phyloP scores from a whole-genome alignment of 2,888 invertebrate genomes.

The Autographa pulchrina region DNA sequence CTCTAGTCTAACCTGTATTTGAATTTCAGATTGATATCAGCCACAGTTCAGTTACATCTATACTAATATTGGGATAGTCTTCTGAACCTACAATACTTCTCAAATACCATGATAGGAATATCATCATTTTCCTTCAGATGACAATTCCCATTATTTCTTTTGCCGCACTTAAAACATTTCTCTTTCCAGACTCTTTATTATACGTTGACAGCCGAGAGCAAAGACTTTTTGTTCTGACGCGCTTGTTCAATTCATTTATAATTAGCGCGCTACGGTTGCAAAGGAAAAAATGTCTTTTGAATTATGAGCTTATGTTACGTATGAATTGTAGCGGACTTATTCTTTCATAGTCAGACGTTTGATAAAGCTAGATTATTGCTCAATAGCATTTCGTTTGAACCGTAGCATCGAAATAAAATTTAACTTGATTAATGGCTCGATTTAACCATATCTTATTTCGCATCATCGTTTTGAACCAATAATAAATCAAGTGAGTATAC shows the following conservation, averaged over 20 bases:
- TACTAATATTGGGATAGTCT: neutral
- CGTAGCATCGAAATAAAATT: neutral
- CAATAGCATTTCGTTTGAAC: neutral
- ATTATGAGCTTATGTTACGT: conserved; percentile 27
- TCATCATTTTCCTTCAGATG: conserved; percentile 6
- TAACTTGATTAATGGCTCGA: neutral
- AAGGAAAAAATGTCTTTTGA: conserved; percentile 42
- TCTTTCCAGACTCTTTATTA: conserved; percentile 28
- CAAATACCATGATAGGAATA: neutral
- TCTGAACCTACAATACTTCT: neutral
- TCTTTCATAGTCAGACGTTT: conserved; percentile 3
- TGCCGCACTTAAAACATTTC: conserved; percentile 33
- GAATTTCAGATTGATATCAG: conserved; percentile 16
- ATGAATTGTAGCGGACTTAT: conserved; percentile 27
- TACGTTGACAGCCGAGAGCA: conserved; percentile 38
- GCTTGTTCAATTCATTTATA: conserved; percentile 63
- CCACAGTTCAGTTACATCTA: neutral
- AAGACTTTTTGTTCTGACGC: conserved; percentile 50
- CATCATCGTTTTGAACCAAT: no score
- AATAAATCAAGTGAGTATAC: no score
- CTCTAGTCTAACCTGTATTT: conserved; percentile 21
- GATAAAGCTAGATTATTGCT: neutral
- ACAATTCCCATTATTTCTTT: conserved; percentile 22
- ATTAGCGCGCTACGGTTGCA: conserved; percentile 50
- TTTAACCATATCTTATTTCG: neutral